phyloP scores from a whole-genome alignment of 2,797 vertebrate genomes.

The Chelmon rostratus region DNA sequence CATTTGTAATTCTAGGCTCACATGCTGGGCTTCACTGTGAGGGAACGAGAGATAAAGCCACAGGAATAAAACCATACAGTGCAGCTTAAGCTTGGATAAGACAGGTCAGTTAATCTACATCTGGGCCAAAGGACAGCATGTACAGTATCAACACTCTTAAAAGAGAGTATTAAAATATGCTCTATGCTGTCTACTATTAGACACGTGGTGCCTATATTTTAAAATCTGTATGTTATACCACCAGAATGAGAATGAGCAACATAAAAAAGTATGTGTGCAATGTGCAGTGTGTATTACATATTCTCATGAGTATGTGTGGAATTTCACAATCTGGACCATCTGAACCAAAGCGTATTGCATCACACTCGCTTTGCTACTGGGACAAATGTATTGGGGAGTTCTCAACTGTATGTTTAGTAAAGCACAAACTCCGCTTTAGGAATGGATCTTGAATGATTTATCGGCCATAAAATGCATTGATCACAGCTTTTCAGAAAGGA shows the following conservation, averaged over 20 bases:
- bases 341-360: slow-evolving; percentile 47
- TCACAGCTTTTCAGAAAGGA: slow-evolving; percentile 58
- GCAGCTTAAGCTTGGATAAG: slow-evolving; percentile 35
- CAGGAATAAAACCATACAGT: slow-evolving; percentile 17
- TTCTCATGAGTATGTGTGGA: slow-evolving; percentile 51
- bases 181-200: background rate
- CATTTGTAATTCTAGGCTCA: slow-evolving; percentile 27
- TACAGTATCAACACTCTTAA: slow-evolving; percentile 9
- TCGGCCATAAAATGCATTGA: slow-evolving; percentile 67
- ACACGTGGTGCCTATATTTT: background rate
- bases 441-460: slow-evolving; percentile 61
- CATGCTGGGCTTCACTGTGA: slow-evolving; percentile 27
- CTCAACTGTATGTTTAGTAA: slow-evolving; percentile 29
- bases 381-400: slow-evolving; percentile 28
- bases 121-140: slow-evolving; percentile 42
- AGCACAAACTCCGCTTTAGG: slow-evolving; percentile 28
- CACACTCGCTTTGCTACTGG: slow-evolving; percentile 21
- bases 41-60: slow-evolving; percentile 24
- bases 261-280: slow-evolving; percentile 9
- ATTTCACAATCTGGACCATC: slow-evolving; percentile 43
- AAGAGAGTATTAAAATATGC: slow-evolving; percentile 12
- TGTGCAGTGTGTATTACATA: slow-evolving; percentile 5
- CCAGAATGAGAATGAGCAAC: background rate
- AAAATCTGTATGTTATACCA: background rate
- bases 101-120: slow-evolving; percentile 45